phyloP scores from a whole-genome alignment of 2,113 vertebrate genomes.

The Pelobates fuscus region DNA sequence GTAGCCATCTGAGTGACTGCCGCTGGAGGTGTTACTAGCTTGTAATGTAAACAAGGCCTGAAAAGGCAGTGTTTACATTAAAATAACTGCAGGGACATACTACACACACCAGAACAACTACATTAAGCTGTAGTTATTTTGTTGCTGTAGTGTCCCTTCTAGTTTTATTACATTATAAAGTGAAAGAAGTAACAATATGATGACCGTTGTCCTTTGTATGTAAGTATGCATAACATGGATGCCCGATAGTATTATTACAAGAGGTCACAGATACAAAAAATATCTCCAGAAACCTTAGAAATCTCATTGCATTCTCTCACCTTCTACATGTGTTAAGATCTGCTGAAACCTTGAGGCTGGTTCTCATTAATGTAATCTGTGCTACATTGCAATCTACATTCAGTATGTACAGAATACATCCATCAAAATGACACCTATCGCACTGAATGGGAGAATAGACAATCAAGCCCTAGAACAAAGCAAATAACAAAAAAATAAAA shows the following conservation, averaged over 20 bases:
- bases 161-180: too few relatives aligned
- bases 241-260: background rate
- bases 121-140: too few relatives aligned
- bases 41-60: too few relatives aligned
- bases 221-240: background rate
- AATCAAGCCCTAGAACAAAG: slow-evolving; percentile 8
- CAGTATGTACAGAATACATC: slow-evolving; percentile 33
- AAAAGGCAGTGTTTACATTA: too few relatives aligned
- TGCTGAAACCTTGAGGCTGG: slow-evolving; percentile 6
- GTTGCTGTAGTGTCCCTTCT: too few relatives aligned
- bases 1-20: too few relatives aligned
- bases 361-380: slow-evolving; percentile 34
- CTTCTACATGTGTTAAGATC: slow-evolving; percentile 5
- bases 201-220: background rate
- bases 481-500: slow-evolving; percentile 20
- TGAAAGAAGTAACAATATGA: too few relatives aligned
- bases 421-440: slow-evolving; percentile 27
- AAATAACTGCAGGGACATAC: too few relatives aligned
- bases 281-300: slow-evolving; percentile 9
- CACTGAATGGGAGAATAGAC: background rate
- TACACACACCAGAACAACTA: too few relatives aligned
- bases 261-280: background rate
- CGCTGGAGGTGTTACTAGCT: too few relatives aligned
- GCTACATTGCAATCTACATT: slow-evolving; percentile 14
- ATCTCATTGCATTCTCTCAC: slow-evolving; percentile 12